Percentiles rank a stretch among this genome's conserved stretches.
These are phyloP conservation scores for Shargacucullia verbasci DNA, from an alignment of 2,888 invertebrate genomes.

Conservation along the genomic window DNA sequence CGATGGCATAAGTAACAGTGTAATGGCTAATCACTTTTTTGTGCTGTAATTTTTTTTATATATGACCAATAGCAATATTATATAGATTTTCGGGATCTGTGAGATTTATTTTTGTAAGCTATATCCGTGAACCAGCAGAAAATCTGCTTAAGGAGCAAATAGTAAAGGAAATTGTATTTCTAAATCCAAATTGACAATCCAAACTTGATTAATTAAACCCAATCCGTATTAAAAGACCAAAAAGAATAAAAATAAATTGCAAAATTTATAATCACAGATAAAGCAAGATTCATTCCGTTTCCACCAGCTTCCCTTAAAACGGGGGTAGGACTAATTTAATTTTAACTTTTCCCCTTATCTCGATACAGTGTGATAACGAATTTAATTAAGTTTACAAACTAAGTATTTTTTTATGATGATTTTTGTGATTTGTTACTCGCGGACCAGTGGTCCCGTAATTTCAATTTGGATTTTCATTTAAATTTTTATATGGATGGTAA, in stretches of 20 bases:
- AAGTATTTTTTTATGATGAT: conserved; percentile 50
- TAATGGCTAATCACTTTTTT: too few species aligned
- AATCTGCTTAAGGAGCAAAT: too few species aligned
- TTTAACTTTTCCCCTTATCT: conserved; percentile 57
- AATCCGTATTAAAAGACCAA: neutral
- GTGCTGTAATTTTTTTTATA: too few species aligned
- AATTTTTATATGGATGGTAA: neutral
- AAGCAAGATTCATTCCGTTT: conserved; percentile 53
- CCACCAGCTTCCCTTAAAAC: conserved; percentile 21
- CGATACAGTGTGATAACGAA: conserved; percentile 56
- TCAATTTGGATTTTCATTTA: conserved; percentile 32
- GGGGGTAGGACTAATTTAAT: conserved; percentile 54
- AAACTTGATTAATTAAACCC: neutral
- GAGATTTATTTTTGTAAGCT: too few species aligned
- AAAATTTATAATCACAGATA: conserved; percentile 54
- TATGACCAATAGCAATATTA: too few species aligned
- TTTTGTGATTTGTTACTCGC: conserved; percentile 38
- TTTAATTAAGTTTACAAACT: conserved; percentile 59
- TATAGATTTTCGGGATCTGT: too few species aligned
- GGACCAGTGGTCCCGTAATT: conserved; percentile 43
- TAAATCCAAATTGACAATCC: neutral
- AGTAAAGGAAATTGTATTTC: too few species aligned
- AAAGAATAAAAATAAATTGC: conserved; percentile 8
- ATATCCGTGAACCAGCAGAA: too few species aligned
- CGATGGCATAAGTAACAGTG: too few species aligned